Evolutionary conservation across 2,797 vertebrate genomes (phyloP).

Genomic region (Gallinago stenura): DNA sequence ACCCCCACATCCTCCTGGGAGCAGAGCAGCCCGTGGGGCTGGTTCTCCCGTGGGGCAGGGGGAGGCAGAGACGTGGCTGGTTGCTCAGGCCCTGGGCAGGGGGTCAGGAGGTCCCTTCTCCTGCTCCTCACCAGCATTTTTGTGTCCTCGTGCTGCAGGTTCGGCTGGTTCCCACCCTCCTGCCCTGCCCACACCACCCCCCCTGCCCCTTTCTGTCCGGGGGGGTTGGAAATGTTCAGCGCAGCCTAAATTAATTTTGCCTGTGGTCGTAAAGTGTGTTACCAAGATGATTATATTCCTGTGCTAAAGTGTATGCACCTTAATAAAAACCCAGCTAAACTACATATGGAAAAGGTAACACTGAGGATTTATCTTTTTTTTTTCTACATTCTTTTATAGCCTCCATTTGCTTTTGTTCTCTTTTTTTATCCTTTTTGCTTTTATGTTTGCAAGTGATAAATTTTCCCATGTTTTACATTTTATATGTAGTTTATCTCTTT

Average conservation of each 20-base stretch:
- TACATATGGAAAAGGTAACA: constrained; percentile 39
- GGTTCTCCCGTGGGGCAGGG: accelerated
- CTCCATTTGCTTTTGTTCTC: constrained; percentile 63
- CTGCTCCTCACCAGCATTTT: background rate
- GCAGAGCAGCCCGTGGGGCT: accelerated
- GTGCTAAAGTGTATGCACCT: background rate
- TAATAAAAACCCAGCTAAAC: constrained; percentile 52
- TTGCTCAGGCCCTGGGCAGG: accelerated
- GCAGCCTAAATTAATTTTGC: constrained; percentile 16
- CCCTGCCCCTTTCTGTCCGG: background rate
- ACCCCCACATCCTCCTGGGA: background rate
- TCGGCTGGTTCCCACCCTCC: background rate
- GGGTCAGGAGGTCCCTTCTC: accelerated
- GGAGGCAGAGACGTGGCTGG: background rate
- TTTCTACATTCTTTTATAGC: constrained; percentile 43
- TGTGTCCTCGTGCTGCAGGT: accelerated
- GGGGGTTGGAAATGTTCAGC: background rate
- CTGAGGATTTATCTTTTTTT: constrained; percentile 54
- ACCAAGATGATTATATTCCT: constrained; percentile 32
- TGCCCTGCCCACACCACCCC: background rate
- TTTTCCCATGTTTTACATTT: constrained; percentile 75
- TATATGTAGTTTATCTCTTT: constrained; percentile 78
- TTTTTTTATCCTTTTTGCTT: constrained; percentile 58
- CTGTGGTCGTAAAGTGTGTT: constrained; percentile 17
- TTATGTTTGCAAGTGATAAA: constrained; percentile 77